A percentile compares a stretch with the other conserved stretches of the same genome.
phyloP scores from a whole-genome alignment of 1,140 invertebrate genomes.

The Ips typographus region DNA sequence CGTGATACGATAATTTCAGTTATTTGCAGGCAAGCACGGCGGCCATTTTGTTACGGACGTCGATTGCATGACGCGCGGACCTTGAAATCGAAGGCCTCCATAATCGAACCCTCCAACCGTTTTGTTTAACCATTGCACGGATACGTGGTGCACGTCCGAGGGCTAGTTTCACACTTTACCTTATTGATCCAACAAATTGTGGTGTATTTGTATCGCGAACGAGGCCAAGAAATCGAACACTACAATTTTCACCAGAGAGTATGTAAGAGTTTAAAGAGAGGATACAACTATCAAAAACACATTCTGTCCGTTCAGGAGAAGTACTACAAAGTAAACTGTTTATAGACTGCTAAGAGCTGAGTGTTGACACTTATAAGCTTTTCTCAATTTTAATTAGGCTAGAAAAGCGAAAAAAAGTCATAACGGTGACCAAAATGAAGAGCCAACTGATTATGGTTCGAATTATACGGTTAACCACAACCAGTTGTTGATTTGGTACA shows the following conservation, averaged over 20 bases:
- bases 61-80: slow-evolving; percentile 44
- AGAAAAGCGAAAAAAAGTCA: too few species aligned
- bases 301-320: too few species aligned
- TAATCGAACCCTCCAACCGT: neutral
- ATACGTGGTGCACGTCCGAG: slow-evolving; percentile 2
- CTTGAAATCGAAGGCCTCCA: slow-evolving; percentile 38
- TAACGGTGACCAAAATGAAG: too few species aligned
- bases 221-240: neutral
- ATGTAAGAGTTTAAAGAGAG: too few species aligned
- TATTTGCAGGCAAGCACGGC: slow-evolving; percentile 44
- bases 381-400: too few species aligned
- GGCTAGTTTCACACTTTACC: slow-evolving; percentile 14
- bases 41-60: slow-evolving; percentile 45
- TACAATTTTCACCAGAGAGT: too few species aligned
- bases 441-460: too few species aligned
- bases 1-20: slow-evolving; percentile 49
- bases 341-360: too few species aligned
- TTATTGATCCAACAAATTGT: slow-evolving; percentile 14
- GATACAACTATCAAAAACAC: too few species aligned
- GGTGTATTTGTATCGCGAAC: neutral
- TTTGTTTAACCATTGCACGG: slow-evolving; percentile 22
- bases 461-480: too few species aligned
- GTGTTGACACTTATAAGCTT: too few species aligned
- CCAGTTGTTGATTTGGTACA: neutral
- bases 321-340: too few species aligned